Base-by-base conservation (phyloP, 1,140 invertebrate species). In the Drosophila oshimai region DNA sequence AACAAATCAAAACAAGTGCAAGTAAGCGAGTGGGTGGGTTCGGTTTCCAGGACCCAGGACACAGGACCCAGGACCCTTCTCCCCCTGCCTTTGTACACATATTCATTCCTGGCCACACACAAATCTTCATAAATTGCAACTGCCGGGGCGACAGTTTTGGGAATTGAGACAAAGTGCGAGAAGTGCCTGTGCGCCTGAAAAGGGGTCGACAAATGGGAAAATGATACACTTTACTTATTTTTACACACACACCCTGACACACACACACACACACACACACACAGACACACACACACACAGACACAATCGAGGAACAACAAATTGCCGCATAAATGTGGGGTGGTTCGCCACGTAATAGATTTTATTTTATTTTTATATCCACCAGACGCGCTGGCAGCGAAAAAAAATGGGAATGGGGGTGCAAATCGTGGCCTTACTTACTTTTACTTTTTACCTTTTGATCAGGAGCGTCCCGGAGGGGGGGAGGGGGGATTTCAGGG, bases 1-100 rank as follows among this genome's bases (percentile, higher is more conserved):
- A 90, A 90, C 89, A 90, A 90, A 90, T 90, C 89, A 90, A 90
- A 90, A 90, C 88, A 90, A 90, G 88, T 90, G 88, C 88, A 79
- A 15, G 28, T 60, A 80, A 80, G 29, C 57, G 53, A 22, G 37
- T 47, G 76, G 76, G 76, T 71, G 76, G 46, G 71, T n/a, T n/a
- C n/a, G n/a, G n/a, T n/a, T n/a, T n/a, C n/a, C n/a, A n/a, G n/a
- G n/a, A n/a, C n/a, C n/a, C n/a, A n/a, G n/a, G n/a, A n/a, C n/a
- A n/a, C n/a, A n/a, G n/a, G n/a, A n/a, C n/a, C n/a, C n/a, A n/a
- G n/a, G n/a, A n/a, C 50, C 50, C 33, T 26, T 20, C 22, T n/a
- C 26, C 68, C 47, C 36, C 33, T n/a, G 13, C 13, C 5, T 13
- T 37, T 15, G 37, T 18, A 26, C 17, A 46, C 15, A 29, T 6